Base-by-base conservation (phyloP, 2,888 invertebrate genomes). In the Aricia artaxerxes region DNA sequence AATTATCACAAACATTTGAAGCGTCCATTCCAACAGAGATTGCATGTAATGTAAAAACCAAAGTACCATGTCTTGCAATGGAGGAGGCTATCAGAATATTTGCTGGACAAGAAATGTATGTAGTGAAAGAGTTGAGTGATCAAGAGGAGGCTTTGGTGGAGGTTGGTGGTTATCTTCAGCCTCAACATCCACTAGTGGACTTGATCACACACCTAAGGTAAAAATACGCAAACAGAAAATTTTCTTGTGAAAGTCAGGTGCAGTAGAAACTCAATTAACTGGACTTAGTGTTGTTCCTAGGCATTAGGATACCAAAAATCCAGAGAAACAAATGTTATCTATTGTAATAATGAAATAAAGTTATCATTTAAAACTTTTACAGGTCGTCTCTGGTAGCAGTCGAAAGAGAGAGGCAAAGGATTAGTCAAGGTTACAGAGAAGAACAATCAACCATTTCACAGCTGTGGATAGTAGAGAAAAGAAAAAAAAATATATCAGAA, bases 131-230 rank as follows among this genome's bases (percentile, higher is more conserved):
- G 31, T 87, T 92, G 86, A 93, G 92, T 87, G 90, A 89, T 79
- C 88, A 82, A 83, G 93, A 94, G 80, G 92, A 93, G 80, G 88
- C 88, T 78, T 83, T 88, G 78, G 93, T 92, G 1, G 92, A 92
- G 80, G 87, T 87, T 1, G 94, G 94, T 0, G 88, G 91, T 35
- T 38, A 85, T 6, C 88, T 87, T 84, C 89, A 88, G 0, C 88
- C 92, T 38, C 93, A 93, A 72, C 91, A 94, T 85, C 92, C 93
- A 9, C 85, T 94, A 76, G 89, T 93, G 11, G 94, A 94, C 85
- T 86, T 94, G 60, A 83, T 94, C 35, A 88, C 91, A n/a, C 93
- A 92, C 80, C 92, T 93, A 82, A 92, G 90, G 94, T 93, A 86
- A 61, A 16, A 73, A 64, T 73, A 16, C 57, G 72, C 76, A 49